Evolutionary conservation across 1,140 invertebrate genomes (phyloP).

Genomic region (Amyelois transitella): DNA sequence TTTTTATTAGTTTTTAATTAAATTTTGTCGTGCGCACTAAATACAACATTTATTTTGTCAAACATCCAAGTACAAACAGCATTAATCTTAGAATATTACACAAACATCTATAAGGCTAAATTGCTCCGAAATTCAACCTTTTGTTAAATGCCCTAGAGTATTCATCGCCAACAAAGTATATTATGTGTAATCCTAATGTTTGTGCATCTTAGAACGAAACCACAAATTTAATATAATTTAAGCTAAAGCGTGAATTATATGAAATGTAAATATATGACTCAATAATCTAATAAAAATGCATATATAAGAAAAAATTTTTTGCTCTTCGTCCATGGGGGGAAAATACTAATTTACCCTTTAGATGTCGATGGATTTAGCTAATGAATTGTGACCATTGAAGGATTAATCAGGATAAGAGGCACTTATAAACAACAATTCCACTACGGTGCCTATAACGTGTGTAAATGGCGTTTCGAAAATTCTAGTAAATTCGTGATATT

Average conservation of each 20-base stretch:
- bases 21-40: background rate
- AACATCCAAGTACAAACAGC: background rate
- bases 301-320: no score
- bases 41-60: background rate
- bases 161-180: background rate
- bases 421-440: constrained; percentile 7
- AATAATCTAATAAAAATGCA: no score
- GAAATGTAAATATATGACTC: no score
- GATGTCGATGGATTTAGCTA: background rate
- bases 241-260: no score
- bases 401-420: background rate
- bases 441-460: constrained; percentile 34
- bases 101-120: background rate
- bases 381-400: background rate
- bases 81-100: background rate
- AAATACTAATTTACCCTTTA: no score
- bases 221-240: no score
- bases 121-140: background rate
- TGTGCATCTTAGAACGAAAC: no score
- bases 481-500: constrained; percentile 57
- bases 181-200: no score
- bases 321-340: no score
- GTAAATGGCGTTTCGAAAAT: constrained; percentile 47
- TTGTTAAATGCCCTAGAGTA: background rate
- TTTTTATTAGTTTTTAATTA: background rate